phyloP scores from a whole-genome alignment of 2,797 vertebrate genomes.

The Macropus fuliginosus region DNA sequence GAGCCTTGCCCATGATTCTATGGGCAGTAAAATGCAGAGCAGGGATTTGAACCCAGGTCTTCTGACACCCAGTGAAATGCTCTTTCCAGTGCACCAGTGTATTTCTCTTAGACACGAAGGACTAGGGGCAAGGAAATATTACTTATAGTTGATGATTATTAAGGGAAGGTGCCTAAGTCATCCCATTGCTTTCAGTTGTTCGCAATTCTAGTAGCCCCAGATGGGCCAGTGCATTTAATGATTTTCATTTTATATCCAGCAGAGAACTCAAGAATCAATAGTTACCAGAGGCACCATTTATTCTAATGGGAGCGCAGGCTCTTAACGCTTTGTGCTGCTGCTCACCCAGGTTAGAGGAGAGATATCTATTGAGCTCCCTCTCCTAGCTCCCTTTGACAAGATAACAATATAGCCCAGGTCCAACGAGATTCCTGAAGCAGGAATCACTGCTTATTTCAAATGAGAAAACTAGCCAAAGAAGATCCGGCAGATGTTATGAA shows the following conservation, averaged over 20 bases:
- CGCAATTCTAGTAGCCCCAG: constrained; percentile 43
- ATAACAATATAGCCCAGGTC: constrained; percentile 27
- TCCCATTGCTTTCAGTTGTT: constrained; percentile 51
- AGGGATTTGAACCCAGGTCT: neutral
- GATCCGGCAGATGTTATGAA: constrained; percentile 33
- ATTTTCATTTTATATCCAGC: constrained; percentile 57
- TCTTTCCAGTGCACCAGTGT: neutral
- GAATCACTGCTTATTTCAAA: constrained; percentile 44
- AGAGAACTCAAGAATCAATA: constrained; percentile 52
- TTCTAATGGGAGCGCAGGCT: constrained; percentile 36
- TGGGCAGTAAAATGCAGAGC: neutral
- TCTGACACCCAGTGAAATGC: neutral
- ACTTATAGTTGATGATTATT: neutral
- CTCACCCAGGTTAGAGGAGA: neutral
- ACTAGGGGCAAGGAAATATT: neutral
- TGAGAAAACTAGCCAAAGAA: constrained; percentile 63
- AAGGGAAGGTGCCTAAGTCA: constrained; percentile 16
- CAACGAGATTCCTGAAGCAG: constrained; percentile 20
- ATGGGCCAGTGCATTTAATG: constrained; percentile 1
- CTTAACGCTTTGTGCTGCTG: neutral
- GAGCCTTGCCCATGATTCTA: neutral
- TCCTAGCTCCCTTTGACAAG: constrained; percentile 2
- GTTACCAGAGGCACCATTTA: constrained; percentile 10
- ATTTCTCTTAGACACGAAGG: neutral
- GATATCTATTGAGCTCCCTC: neutral